Conservation (phyloP, 2,888 invertebrate genomes). For the Rhagophthalmus giganteus region DNA sequence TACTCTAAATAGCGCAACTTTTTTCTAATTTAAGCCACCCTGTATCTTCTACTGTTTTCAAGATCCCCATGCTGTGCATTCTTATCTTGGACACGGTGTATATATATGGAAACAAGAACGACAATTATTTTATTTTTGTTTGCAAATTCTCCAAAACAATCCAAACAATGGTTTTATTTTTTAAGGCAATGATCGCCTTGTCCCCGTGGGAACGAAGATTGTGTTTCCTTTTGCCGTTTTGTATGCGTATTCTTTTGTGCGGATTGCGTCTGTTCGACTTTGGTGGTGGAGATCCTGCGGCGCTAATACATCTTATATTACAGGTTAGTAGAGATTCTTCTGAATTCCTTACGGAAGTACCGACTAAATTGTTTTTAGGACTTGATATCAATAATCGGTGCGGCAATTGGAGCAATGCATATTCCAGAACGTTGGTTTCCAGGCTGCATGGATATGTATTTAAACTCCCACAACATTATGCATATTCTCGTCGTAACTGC, state of each 20-base stretch:
- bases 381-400: constrained; percentile 79
- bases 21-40: too few species aligned
- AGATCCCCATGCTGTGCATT: too few species aligned
- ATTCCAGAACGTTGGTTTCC: constrained; percentile 91
- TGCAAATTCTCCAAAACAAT: too few species aligned
- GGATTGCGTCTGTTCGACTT: constrained; percentile 69
- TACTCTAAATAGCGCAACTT: too few species aligned
- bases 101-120: too few species aligned
- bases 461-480: constrained; percentile 93
- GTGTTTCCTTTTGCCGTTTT: constrained; percentile 83
- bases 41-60: too few species aligned
- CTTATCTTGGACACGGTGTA: too few species aligned
- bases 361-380: too few species aligned
- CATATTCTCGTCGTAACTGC: constrained; percentile 87
- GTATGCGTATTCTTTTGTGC: constrained; percentile 77
- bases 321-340: constrained; percentile 63
- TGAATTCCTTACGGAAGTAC: too few species aligned
- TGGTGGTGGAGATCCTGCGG: constrained; percentile 81
- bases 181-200: constrained; percentile 78
- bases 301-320: constrained; percentile 77
- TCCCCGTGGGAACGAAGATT: constrained; percentile 86
- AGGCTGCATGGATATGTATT: constrained; percentile 77
- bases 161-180: too few species aligned
- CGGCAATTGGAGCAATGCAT: constrained; percentile 83
- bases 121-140: too few species aligned